phyloP scores from a whole-genome alignment of 2,888 invertebrate species.

The Drosophila kokeensis region DNA sequence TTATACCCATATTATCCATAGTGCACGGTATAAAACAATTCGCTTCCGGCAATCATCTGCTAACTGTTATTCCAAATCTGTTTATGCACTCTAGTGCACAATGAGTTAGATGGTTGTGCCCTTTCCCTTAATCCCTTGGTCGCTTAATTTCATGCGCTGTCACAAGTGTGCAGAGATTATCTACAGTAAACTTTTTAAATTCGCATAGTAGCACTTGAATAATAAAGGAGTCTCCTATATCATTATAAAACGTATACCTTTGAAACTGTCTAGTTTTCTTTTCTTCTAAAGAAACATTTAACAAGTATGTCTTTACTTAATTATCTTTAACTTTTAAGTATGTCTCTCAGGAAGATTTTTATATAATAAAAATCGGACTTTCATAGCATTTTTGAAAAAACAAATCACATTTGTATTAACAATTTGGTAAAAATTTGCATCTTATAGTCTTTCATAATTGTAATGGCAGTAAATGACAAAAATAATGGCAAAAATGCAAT shows the following conservation, averaged over 20 bases:
- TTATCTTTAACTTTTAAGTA: too few relatives aligned
- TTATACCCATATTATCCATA: background rate
- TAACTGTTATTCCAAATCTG: conserved; percentile 48
- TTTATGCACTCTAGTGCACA: conserved; percentile 24
- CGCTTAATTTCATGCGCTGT: conserved; percentile 25
- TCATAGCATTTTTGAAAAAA: too few relatives aligned
- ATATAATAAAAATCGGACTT: too few relatives aligned
- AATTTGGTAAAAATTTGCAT: background rate
- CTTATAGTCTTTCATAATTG: background rate
- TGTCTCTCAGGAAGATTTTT: too few relatives aligned
- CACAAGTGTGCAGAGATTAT: conserved; percentile 14
- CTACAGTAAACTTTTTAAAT: conserved; percentile 2
- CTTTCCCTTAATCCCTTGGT: conserved; percentile 25
- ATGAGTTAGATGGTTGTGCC: conserved; percentile 12
- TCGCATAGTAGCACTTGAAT: background rate
- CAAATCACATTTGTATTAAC: background rate
- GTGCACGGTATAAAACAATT: conserved; percentile 56
- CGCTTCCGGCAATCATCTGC: conserved; percentile 65
- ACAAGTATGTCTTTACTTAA: too few relatives aligned
- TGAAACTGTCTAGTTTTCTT: too few relatives aligned
- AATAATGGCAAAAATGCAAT: background rate
- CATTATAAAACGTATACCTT: too few relatives aligned
- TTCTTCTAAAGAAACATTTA: too few relatives aligned
- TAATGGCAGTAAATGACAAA: background rate
- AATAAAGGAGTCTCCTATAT: too few relatives aligned